These are phyloP conservation scores for Tragelaphus strepsiceros DNA, from an alignment of 2,113 vertebrate genomes.

Conservation along the genomic window DNA sequence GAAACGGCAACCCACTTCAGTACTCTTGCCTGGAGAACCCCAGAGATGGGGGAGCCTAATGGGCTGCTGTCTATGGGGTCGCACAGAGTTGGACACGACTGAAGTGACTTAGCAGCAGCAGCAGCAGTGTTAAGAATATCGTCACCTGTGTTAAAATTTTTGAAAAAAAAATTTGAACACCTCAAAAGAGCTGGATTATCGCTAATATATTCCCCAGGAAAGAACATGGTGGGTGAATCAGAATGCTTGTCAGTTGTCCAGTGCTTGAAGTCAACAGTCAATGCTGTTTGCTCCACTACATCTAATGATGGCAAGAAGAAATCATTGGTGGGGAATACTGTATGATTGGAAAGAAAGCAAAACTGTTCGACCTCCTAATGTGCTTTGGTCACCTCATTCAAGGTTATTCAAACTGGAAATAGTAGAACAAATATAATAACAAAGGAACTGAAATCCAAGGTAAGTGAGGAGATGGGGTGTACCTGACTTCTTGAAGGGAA, in stretches of 20 bases:
- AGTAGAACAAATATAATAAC: neutral
- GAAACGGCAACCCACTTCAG: too few species aligned
- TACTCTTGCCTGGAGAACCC: too few species aligned
- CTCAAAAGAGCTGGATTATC: neutral
- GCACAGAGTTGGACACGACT: too few species aligned
- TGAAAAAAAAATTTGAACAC: neutral
- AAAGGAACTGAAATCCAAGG: neutral
- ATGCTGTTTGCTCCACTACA: neutral
- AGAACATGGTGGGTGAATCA: neutral
- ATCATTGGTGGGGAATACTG: neutral
- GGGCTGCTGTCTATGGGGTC: too few species aligned
- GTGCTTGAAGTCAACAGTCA: neutral
- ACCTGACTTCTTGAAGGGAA: neutral
- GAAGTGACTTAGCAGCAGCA: too few species aligned
- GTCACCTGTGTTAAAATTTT: neutral
- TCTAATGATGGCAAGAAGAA: neutral
- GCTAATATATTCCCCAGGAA: neutral
- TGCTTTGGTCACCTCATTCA: neutral
- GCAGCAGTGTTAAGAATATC: constrained; percentile 39
- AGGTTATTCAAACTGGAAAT: neutral
- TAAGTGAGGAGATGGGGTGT: neutral
- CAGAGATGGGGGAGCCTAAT: too few species aligned
- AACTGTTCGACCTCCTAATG: neutral
- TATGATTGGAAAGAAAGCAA: neutral
- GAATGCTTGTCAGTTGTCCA: neutral